These are phyloP conservation scores for Drosophila repleta DNA, from an alignment of 1,140 invertebrate species.

Conservation along the genomic window DNA sequence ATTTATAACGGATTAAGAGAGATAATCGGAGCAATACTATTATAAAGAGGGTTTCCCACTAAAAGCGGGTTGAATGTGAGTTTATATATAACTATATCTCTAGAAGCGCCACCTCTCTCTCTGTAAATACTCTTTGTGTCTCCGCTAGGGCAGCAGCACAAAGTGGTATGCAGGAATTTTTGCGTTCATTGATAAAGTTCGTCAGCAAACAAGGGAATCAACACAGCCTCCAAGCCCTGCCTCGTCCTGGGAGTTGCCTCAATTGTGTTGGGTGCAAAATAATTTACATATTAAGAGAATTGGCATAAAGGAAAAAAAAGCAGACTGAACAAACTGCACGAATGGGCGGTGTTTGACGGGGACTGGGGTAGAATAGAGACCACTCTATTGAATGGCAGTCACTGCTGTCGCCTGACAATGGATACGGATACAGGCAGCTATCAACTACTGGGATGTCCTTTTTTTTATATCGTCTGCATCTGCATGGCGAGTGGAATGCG, in stretches of 20 bases:
- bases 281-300: slow-evolving; percentile 70
- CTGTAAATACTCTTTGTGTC: neutral
- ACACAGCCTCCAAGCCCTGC: neutral
- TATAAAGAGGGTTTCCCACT: too few species aligned
- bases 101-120: too few species aligned
- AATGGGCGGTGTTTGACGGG: slow-evolving; percentile 6
- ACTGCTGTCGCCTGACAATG: slow-evolving; percentile 16
- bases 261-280: slow-evolving; percentile 53
- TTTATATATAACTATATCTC: too few species aligned
- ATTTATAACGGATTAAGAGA: neutral
- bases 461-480: slow-evolving; percentile 8
- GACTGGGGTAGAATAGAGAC: slow-evolving; percentile 2
- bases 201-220: slow-evolving; percentile 42
- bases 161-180: slow-evolving; percentile 65
- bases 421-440: slow-evolving; percentile 17
- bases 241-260: neutral
- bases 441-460: slow-evolving; percentile 36
- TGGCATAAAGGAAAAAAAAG: slow-evolving; percentile 12
- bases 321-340: neutral
- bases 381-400: slow-evolving; percentile 28
- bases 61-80: too few species aligned
- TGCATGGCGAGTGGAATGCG: slow-evolving; percentile 13
- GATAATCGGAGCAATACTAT: too few species aligned
- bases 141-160: neutral
- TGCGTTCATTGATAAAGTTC: slow-evolving; percentile 64